A percentile compares a stretch with the other conserved stretches of the same genome.
Evolutionary conservation across 2,113 vertebrate species (phyloP).

Genomic region (Vireo altiloquus): DNA sequence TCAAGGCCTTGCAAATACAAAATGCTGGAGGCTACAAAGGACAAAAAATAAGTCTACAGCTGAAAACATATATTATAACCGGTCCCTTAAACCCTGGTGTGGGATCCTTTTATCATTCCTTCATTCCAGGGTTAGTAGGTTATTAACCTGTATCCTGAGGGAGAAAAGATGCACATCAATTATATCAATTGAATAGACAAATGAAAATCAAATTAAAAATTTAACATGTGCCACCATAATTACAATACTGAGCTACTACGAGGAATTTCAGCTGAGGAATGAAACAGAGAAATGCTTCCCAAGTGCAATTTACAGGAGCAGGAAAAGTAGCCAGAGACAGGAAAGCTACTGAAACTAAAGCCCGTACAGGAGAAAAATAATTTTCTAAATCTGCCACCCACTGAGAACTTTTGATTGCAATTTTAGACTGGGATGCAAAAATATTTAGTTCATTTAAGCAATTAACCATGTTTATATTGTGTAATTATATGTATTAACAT

Average conservation of each 20-base stretch:
- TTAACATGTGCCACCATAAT: slow-evolving; percentile 45
- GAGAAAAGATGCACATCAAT: slow-evolving; percentile 48
- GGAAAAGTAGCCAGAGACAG: not conserved
- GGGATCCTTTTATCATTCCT: slow-evolving; percentile 61
- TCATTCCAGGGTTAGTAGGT: slow-evolving; percentile 61
- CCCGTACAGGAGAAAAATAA: not conserved
- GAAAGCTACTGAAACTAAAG: not conserved
- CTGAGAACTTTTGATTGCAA: slow-evolving; percentile 37
- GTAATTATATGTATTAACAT: slow-evolving; percentile 1
- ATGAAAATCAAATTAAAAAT: slow-evolving; percentile 72
- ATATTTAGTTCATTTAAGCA: slow-evolving; percentile 27
- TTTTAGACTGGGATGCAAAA: slow-evolving; percentile 8
- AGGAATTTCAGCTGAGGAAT: slow-evolving; percentile 39
- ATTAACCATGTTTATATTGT: slow-evolving; percentile 22
- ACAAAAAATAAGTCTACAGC: slow-evolving; percentile 44
- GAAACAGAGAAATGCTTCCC: not conserved
- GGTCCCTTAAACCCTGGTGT: slow-evolving; percentile 40
- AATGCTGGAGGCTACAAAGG: not conserved
- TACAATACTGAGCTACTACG: slow-evolving; percentile 32
- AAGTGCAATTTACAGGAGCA: not conserved
- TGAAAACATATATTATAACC: slow-evolving; percentile 47
- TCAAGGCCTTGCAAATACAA: slow-evolving; percentile 25
- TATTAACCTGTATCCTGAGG: slow-evolving; percentile 61
- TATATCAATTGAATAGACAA: slow-evolving; percentile 65
- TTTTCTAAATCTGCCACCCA: slow-evolving; percentile 7